Conservation (phyloP, 2,797 vertebrate genomes). For the Xenentodon cancila region DNA sequence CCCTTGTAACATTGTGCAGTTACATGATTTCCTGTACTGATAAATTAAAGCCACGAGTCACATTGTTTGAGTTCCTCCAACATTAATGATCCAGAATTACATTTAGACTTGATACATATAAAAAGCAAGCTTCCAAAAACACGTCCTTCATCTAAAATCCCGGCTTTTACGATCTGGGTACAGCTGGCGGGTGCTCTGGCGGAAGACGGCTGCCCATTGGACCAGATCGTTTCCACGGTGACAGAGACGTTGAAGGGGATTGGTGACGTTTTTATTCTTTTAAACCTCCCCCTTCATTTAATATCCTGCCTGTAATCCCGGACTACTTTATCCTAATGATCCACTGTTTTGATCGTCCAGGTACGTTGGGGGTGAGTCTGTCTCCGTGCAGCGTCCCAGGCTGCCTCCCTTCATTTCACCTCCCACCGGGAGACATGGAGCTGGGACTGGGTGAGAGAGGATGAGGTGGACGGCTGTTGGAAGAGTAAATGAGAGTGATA, state of each 20-base stretch:
- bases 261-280: conserved; percentile 73
- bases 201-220: conserved; percentile 85
- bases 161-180: not conserved
- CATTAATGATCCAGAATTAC: too few species aligned
- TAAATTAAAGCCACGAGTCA: too few species aligned
- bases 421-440: conserved; percentile 89
- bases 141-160: not conserved
- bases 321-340: fast-evolving
- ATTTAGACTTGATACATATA: too few species aligned
- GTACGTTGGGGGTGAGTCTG: conserved; percentile 91
- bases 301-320: not conserved
- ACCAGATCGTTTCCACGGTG: conserved; percentile 82
- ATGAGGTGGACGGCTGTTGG: too few species aligned
- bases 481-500: not conserved
- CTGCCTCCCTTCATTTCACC: conserved; percentile 87
- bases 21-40: too few species aligned
- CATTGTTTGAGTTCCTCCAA: too few species aligned
- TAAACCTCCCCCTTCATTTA: not conserved
- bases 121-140: too few species aligned
- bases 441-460: conserved; percentile 89
- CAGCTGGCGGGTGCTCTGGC: conserved; percentile 93
- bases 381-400: conserved; percentile 94
- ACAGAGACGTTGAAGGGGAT: conserved; percentile 71
- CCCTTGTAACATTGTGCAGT: too few species aligned
- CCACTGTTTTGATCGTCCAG: conserved; percentile 59